These are phyloP conservation scores for Protomyctophum bolini DNA, from an alignment of 2,113 vertebrate genomes.

Conservation along the genomic window DNA sequence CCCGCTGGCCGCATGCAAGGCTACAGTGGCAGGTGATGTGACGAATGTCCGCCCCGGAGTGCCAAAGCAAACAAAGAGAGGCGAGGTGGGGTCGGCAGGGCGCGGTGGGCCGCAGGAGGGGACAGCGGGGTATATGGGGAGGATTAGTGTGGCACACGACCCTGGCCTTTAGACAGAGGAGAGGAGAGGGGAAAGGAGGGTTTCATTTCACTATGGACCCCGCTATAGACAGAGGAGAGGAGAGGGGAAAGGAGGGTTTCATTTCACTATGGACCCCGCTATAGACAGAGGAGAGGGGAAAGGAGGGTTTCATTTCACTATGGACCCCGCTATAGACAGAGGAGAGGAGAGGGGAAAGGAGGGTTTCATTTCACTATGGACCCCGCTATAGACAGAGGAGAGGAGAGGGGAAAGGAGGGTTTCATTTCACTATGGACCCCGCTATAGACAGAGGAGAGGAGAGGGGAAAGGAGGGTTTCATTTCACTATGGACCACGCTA, in stretches of 20 bases:
- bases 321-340: background rate
- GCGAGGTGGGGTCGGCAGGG: constrained; percentile 65
- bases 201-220: background rate
- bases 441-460: constrained; percentile 8
- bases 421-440: background rate
- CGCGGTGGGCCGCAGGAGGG: constrained; percentile 47
- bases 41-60: constrained; percentile 63
- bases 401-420: background rate
- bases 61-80: constrained; percentile 70
- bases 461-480: background rate
- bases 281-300: constrained; percentile 7
- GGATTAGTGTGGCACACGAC: constrained; percentile 56
- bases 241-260: background rate
- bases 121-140: constrained; percentile 40
- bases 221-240: constrained; percentile 4
- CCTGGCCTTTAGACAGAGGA: constrained; percentile 48
- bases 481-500: too few relatives aligned
- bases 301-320: background rate
- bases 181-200: background rate
- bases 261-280: too few relatives aligned
- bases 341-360: background rate
- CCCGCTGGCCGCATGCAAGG: constrained; percentile 20
- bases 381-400: constrained; percentile 4
- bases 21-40: constrained; percentile 72
- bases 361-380: background rate